These are phyloP conservation scores for Sorex maritimensis DNA, from an alignment of 2,797 vertebrate species.

Conservation along the genomic window DNA sequence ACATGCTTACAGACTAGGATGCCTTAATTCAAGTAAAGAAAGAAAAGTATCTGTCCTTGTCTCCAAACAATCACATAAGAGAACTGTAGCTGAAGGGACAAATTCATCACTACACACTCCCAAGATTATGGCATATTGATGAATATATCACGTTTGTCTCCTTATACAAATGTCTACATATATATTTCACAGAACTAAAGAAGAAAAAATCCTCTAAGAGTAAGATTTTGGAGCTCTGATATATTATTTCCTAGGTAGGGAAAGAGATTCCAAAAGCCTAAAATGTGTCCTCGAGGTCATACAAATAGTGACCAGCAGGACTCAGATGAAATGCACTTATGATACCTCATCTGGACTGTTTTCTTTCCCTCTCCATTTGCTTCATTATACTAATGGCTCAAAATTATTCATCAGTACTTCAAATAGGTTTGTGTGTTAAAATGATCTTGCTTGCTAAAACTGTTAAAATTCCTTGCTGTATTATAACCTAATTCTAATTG, in stretches of 20 bases:
- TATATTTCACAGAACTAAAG: not conserved
- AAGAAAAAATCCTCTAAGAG: constrained; percentile 41
- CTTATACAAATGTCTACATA: not conserved
- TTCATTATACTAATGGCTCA: not conserved
- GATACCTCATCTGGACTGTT: not conserved
- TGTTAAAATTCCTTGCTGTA: too few relatives aligned
- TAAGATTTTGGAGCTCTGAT: constrained; percentile 27
- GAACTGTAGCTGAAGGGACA: not conserved
- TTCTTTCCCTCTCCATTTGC: not conserved
- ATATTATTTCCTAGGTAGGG: not conserved
- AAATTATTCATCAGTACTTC: not conserved
- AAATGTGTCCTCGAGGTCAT: not conserved
- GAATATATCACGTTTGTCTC: not conserved
- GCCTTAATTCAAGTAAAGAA: constrained; percentile 7
- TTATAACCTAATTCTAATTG: not conserved
- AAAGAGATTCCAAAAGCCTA: constrained; percentile 15
- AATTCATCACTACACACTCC: not conserved
- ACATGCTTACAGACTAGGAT: constrained; percentile 17
- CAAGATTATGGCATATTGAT: not conserved
- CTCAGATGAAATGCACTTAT: constrained; percentile 12
- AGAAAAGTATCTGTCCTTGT: not conserved
- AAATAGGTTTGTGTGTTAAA: not conserved
- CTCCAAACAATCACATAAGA: not conserved
- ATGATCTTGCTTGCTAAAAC: not conserved
- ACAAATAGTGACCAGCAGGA: not conserved